These are phyloP conservation scores for Pedionomus torquatus DNA, from an alignment of 2,113 vertebrate species.

Conservation along the genomic window DNA sequence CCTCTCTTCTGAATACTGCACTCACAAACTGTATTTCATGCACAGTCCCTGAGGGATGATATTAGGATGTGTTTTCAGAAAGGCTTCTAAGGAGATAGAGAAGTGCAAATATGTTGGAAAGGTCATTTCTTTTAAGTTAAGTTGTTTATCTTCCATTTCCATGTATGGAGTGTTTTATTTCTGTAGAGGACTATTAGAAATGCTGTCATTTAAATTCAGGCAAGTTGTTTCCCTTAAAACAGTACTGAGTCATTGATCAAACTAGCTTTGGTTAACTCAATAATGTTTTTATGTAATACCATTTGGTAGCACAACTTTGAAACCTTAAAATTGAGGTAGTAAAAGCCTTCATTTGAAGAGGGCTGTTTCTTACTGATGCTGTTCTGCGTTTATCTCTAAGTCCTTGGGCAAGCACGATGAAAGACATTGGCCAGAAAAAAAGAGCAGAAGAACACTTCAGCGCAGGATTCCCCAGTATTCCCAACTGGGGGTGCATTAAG, in stretches of 20 bases:
- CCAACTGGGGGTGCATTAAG: not conserved
- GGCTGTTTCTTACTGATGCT: not conserved
- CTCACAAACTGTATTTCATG: not conserved
- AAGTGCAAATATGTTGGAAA: not conserved
- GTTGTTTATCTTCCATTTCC: not conserved
- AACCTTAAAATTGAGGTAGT: not conserved
- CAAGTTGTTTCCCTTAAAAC: not conserved
- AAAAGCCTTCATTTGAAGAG: not conserved
- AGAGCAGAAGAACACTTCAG: not conserved
- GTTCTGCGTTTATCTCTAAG: not conserved
- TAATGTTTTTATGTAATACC: not conserved
- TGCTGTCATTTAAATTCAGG: not conserved
- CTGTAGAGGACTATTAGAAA: not conserved
- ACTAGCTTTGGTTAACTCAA: not conserved
- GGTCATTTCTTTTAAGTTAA: not conserved
- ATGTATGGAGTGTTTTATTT: not conserved
- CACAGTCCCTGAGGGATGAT: not conserved
- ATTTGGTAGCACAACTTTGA: not conserved
- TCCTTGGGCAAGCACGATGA: not conserved
- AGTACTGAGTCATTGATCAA: not conserved
- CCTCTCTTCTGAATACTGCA: not conserved
- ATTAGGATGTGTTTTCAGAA: not conserved
- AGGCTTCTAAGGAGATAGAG: not conserved
- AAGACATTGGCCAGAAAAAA: not conserved
- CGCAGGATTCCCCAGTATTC: not conserved